Evolutionary conservation across 1,140 invertebrate genomes (phyloP).

Genomic region (Anastrepha obliqua): DNA sequence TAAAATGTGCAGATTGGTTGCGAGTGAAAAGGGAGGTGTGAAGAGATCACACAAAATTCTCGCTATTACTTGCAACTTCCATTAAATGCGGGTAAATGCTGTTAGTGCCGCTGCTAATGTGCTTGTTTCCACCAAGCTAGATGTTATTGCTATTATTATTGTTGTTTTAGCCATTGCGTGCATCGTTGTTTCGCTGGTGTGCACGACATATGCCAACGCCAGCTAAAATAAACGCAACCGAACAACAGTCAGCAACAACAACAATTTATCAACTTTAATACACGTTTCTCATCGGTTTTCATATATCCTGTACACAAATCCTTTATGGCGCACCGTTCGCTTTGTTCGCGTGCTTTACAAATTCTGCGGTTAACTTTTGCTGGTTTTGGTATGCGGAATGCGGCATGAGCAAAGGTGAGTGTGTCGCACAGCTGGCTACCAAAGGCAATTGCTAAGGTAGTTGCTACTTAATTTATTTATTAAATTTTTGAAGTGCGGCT

Average conservation of each 20-base stretch:
- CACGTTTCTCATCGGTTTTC: constrained; percentile 1
- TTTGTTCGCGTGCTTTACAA: constrained; percentile 27
- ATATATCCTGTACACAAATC: background rate
- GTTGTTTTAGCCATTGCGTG: background rate
- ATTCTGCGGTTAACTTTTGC: constrained; percentile 45
- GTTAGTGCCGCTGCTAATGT: background rate
- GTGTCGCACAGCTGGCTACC: background rate
- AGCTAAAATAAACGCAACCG: background rate
- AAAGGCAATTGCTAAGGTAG: background rate
- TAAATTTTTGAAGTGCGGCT: background rate
- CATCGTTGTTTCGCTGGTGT: background rate
- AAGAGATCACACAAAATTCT: background rate
- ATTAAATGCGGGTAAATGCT: constrained; percentile 20
- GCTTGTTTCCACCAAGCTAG: background rate
- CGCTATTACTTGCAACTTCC: background rate
- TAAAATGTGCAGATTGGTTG: background rate
- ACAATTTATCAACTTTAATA: background rate
- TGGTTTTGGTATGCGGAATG: constrained; percentile 24
- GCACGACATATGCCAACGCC: constrained; percentile 9
- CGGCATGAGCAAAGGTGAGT: background rate
- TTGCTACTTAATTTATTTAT: background rate
- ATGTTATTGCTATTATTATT: background rate
- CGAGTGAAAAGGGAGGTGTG: background rate
- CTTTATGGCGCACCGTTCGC: background rate
- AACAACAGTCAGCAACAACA: background rate